These are phyloP conservation scores for Crotalus horridus DNA, from an alignment of 2,113 vertebrate genomes.

Conservation along the genomic window DNA sequence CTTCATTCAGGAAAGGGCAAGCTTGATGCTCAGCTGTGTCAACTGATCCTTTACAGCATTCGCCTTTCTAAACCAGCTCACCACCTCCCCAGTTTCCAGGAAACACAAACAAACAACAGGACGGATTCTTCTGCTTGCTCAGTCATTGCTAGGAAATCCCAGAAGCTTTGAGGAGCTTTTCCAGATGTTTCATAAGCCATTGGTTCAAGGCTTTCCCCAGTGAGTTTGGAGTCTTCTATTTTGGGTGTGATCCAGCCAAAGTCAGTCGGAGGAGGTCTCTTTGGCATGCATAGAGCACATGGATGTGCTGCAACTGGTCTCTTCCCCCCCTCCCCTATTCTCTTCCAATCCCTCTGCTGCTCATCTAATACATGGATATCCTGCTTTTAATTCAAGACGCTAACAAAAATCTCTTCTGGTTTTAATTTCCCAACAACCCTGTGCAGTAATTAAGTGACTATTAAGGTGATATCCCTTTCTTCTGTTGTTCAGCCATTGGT, in stretches of 20 bases:
- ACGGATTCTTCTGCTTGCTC: background rate
- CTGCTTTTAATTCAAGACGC: background rate
- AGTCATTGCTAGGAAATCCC: background rate
- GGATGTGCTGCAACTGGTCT: background rate
- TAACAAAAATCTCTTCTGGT: background rate
- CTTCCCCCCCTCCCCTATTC: background rate
- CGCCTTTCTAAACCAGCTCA: background rate
- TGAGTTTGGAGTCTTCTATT: background rate
- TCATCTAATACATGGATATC: background rate
- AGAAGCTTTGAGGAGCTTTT: background rate
- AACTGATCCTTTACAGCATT: background rate
- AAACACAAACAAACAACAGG: background rate
- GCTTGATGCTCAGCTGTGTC: background rate
- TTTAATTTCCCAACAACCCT: background rate
- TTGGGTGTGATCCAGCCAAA: background rate
- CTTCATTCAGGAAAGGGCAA: too few species aligned
- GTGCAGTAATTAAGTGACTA: background rate
- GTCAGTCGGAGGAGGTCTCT: background rate
- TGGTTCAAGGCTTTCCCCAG: background rate
- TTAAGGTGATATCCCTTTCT: background rate
- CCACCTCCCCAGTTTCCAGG: slow-evolving; percentile 5
- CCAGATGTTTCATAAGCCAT: background rate
- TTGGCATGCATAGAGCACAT: background rate
- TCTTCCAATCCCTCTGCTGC: background rate
- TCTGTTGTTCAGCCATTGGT: background rate